phyloP scores from a whole-genome alignment of 1,140 invertebrate species.

The Drosophila biarmipes region DNA sequence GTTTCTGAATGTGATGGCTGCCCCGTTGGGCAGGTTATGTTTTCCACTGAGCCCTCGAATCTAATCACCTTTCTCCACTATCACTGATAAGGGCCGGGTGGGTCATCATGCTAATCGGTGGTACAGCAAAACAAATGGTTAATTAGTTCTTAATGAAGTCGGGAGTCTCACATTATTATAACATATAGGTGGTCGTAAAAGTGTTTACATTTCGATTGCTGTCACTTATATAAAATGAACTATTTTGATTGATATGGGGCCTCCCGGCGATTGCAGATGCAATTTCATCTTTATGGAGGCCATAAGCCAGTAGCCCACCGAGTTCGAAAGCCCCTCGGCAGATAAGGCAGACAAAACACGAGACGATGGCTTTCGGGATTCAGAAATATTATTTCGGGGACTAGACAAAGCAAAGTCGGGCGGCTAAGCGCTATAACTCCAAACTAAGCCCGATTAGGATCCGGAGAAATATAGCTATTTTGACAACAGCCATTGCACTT shows the following conservation, averaged over 20 bases:
- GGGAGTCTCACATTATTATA: conserved; percentile 3
- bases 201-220: conserved; percentile 35
- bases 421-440: conserved; percentile 10
- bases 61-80: conserved; percentile 40
- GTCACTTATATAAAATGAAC: conserved; percentile 15
- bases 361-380: conserved; percentile 1
- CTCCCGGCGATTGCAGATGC: conserved; percentile 15
- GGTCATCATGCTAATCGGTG: conserved; percentile 49
- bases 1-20: not conserved
- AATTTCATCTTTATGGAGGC: conserved; percentile 38
- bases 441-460: not conserved
- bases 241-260: conserved; percentile 18
- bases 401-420: conserved; percentile 27
- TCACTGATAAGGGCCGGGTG: conserved; percentile 27
- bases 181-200: conserved; percentile 8
- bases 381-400: not conserved
- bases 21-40: conserved; percentile 43
- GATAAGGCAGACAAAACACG: conserved; percentile 25
- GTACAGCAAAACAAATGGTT: not conserved
- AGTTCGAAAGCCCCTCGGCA: not conserved
- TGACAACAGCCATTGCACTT: conserved; percentile 26
- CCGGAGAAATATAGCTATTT: not conserved
- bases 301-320: conserved; percentile 15
- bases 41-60: conserved; percentile 8
- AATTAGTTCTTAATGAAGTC: conserved; percentile 17